Evolutionary conservation across 2,797 vertebrate species (phyloP).

Genomic region (Champsocephalus esox): DNA sequence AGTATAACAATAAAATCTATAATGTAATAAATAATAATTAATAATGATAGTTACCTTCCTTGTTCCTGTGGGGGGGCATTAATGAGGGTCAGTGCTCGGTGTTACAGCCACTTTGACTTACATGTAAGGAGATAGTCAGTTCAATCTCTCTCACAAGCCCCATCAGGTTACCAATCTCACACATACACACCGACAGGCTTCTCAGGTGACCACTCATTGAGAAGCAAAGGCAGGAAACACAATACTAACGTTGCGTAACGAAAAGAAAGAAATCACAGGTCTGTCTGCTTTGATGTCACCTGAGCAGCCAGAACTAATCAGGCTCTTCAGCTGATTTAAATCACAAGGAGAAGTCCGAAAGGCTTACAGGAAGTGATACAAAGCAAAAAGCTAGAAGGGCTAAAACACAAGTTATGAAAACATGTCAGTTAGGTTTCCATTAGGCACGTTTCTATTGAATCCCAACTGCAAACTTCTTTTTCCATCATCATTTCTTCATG

Average conservation of each 20-base stretch:
- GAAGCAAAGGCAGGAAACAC: conserved; percentile 47
- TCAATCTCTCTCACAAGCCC: conserved; percentile 29
- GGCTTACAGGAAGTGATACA: conserved; percentile 1
- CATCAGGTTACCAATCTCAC: conserved; percentile 58
- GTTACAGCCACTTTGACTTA: conserved; percentile 26
- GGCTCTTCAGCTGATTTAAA: conserved; percentile 15
- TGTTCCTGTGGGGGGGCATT: too few relatives aligned
- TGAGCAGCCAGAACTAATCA: conserved; percentile 23
- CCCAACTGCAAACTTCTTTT: neutral
- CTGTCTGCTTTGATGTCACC: conserved; percentile 35
- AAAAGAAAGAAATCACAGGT: conserved; percentile 37
- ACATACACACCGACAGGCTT: conserved; percentile 29
- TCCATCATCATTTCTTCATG: neutral
- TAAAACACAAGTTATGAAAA: conserved; percentile 1
- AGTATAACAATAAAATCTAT: too few relatives aligned
- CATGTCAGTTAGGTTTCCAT: neutral
- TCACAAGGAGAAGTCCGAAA: conserved; percentile 12
- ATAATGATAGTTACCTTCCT: too few relatives aligned
- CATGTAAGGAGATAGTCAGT: conserved; percentile 47
- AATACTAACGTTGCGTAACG: conserved; percentile 40
- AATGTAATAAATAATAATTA: too few relatives aligned
- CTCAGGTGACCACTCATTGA: conserved; percentile 65
- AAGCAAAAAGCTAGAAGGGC: neutral
- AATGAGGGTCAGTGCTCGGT: too few relatives aligned
- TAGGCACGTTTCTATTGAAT: neutral